Evolutionary conservation across 2,888 invertebrate species (phyloP), one percentile per base, ranked within the genome.

Genomic region (Ashinkailepas kermadecensis): DNA sequence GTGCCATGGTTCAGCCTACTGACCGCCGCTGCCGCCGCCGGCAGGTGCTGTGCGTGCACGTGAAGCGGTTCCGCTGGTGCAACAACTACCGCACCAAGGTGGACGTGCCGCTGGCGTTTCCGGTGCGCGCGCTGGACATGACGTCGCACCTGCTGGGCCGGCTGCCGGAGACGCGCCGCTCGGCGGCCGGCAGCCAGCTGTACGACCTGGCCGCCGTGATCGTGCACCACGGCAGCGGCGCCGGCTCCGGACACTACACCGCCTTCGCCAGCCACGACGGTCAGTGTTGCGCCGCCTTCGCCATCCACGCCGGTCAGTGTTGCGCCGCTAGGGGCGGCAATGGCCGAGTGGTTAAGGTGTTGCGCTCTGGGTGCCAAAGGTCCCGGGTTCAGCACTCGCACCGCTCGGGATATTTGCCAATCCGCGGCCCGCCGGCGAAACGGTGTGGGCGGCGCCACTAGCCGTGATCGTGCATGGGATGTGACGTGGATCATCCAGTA

Each of bases 201-300:
- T 94, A 93, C 88, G 94, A 94, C 88, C 89, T 94, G 85, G 93
- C 93, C 84, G 93, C 93, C 82, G 92, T 94, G 85, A 92, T 94
- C 85, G 94, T 94, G 81, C 94, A 94, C 87, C 93, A 94, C 86
- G 94, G 94, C 85, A 91, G 93, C 65, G 93, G 94, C 54, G 93
- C 93, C 81, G 93, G 93, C 0, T 94, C 93, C 64, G 95, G 95
- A 64, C 94, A 95, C 88, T 95, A 95, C 89, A 94, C 94, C 82
- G 92, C 94, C 83, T 94, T 93, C 88, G 94, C 94, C 80, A 91
- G 92, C 85, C 21, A n/a, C 78, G 59, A 3, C 74, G 59, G 56
- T 79, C 54, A 25, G 59, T 23, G 39, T 74, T 3, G 39, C 39
- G 1, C 39, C 39, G 39, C 39, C 39, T 39, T 39, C 39, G 39